Evolutionary conservation across 2,113 vertebrate species (phyloP).

Genomic region (Epinephelus fuscoguttatus): DNA sequence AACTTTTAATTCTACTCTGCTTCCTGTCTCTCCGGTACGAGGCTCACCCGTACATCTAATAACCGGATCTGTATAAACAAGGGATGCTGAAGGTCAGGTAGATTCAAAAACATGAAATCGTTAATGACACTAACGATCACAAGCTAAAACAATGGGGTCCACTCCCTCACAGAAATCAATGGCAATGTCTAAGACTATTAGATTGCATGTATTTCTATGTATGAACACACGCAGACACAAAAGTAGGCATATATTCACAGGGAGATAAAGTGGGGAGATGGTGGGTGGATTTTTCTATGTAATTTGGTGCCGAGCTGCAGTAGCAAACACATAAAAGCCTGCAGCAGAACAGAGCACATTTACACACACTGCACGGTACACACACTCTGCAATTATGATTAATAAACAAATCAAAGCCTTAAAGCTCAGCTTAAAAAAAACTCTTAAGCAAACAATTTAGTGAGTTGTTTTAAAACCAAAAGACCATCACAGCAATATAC

Average conservation of each 20-base stretch:
- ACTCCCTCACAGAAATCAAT: neutral
- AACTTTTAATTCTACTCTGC: conserved; percentile 90
- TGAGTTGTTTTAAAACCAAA: neutral
- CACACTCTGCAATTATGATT: neutral
- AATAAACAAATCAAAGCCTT: neutral
- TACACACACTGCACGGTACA: conserved; percentile 4
- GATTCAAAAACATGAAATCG: conserved; percentile 18
- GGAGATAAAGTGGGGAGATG: conserved; percentile 14
- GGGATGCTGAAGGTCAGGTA: conserved; percentile 86
- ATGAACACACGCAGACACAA: neutral
- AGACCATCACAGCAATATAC: neutral
- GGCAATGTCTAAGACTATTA: neutral
- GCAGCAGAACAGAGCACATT: neutral
- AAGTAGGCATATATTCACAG: conserved; percentile 9
- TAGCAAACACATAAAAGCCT: neutral
- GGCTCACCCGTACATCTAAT: conserved; percentile 55
- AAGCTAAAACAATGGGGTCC: neutral
- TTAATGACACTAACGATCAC: neutral
- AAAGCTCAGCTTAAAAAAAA: neutral
- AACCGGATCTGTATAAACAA: conserved; percentile 64
- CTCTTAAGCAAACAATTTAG: neutral
- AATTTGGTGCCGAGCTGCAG: conserved; percentile 16
- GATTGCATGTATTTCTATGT: neutral
- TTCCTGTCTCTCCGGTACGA: conserved; percentile 91
- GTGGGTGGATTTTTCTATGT: neutral